phyloP scores from a whole-genome alignment of 2,113 vertebrate species.

The Macrotus californicus region DNA sequence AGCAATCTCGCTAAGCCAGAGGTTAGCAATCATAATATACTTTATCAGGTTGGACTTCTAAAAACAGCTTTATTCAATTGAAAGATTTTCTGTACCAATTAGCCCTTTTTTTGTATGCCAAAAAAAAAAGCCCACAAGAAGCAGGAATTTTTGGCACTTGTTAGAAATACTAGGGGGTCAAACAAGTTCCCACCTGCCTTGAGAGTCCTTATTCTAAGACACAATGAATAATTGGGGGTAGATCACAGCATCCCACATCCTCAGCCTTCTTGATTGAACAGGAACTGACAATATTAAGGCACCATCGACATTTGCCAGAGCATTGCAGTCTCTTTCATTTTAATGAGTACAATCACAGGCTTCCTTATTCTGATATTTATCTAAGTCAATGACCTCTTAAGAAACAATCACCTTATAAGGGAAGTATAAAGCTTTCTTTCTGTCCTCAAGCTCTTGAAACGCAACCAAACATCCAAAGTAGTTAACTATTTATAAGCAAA shows the following conservation, averaged over 20 bases:
- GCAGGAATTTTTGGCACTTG: background rate
- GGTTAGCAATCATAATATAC: background rate
- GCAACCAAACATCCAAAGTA: conserved; percentile 31
- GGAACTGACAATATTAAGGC: background rate
- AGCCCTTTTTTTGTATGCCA: background rate
- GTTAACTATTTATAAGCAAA: conserved; percentile 33
- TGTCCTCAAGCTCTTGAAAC: conserved; percentile 35
- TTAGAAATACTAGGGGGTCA: background rate
- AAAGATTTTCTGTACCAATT: background rate
- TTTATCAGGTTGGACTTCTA: conserved; percentile 23
- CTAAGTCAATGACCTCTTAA: conserved; percentile 27
- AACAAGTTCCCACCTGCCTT: background rate
- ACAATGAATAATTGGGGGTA: background rate
- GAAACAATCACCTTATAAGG: conserved; percentile 55
- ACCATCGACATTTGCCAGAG: background rate
- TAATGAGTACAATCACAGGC: background rate
- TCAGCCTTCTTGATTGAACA: background rate
- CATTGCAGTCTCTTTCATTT: background rate
- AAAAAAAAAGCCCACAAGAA: background rate
- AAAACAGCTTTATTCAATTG: background rate
- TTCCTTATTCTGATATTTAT: conserved; percentile 52
- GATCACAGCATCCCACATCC: background rate
- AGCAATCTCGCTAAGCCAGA: background rate
- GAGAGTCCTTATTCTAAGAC: background rate
- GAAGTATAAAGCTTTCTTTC: conserved; percentile 12